Evolutionary conservation across 2,797 vertebrate species (phyloP).

Genomic region (Betta splendens): DNA sequence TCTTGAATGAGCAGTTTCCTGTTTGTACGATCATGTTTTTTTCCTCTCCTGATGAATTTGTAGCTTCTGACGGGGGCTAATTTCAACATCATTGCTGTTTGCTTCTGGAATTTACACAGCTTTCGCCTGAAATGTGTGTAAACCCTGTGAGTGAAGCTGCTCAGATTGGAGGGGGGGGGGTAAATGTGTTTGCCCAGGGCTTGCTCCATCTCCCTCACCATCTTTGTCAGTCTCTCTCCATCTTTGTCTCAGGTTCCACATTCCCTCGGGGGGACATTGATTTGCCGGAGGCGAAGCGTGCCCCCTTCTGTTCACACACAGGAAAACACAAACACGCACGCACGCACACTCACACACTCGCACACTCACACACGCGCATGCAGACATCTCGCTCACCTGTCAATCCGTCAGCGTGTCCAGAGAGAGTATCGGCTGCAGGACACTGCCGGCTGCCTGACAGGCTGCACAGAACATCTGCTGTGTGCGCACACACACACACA

Average conservation of each 20-base stretch:
- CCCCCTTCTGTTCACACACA: constrained; percentile 56
- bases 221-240: constrained; percentile 45
- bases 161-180: constrained; percentile 45
- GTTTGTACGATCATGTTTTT: background rate
- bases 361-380: constrained; percentile 3
- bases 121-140: constrained; percentile 28
- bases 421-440: constrained; percentile 65
- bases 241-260: constrained; percentile 66
- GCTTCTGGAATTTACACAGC: constrained; percentile 21
- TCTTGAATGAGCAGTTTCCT: background rate
- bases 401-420: constrained; percentile 65
- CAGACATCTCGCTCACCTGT: constrained; percentile 38
- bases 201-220: constrained; percentile 37
- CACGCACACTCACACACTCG: background rate
- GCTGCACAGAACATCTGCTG: constrained; percentile 67
- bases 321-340: constrained; percentile 27
- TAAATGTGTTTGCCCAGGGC: constrained; percentile 63
- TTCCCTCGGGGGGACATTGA: constrained; percentile 73
- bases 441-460: constrained; percentile 63
- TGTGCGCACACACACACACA: constrained; percentile 9
- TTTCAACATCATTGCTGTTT: constrained; percentile 41
- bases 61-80: constrained; percentile 44
- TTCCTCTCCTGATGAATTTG: constrained; percentile 19
- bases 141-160: constrained; percentile 27
- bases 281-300: constrained; percentile 72